Evolutionary conservation across 2,888 invertebrate genomes (phyloP).

Genomic region (Meiosimyza decipiens): DNA sequence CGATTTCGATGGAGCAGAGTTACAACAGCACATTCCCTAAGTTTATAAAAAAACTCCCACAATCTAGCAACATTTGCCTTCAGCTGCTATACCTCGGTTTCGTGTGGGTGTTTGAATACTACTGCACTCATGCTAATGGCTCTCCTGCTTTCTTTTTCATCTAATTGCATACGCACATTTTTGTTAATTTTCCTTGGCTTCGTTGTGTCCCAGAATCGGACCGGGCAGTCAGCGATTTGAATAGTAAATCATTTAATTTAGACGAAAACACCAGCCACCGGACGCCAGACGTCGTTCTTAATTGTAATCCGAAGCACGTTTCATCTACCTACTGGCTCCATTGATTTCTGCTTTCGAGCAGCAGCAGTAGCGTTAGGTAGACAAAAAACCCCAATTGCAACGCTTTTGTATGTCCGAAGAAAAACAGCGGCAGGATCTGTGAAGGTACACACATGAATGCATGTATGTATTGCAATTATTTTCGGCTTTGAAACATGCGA

Average conservation of each 20-base stretch:
- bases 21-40: no score
- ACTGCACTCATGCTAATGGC: neutral
- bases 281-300: constrained; percentile 44
- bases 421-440: neutral
- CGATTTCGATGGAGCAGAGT: no score
- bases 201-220: neutral
- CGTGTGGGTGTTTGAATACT: neutral
- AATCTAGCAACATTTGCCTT: no score
- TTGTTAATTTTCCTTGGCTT: constrained; percentile 2
- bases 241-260: constrained; percentile 52
- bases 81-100: no score
- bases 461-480: constrained; percentile 26
- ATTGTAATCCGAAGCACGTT: constrained; percentile 54
- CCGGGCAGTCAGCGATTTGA: constrained; percentile 43
- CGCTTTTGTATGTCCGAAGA: neutral
- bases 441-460: neutral
- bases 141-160: neutral
- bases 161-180: constrained; percentile 26
- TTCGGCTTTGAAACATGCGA: constrained; percentile 20
- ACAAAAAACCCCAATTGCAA: constrained; percentile 16
- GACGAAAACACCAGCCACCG: constrained; percentile 38
- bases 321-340: constrained; percentile 37
- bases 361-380: neutral
- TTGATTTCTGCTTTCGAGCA: neutral
- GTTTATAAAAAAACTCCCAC: no score